Base-by-base conservation (phyloP, 2,888 invertebrate species). In the Ochropleura plecta region DNA sequence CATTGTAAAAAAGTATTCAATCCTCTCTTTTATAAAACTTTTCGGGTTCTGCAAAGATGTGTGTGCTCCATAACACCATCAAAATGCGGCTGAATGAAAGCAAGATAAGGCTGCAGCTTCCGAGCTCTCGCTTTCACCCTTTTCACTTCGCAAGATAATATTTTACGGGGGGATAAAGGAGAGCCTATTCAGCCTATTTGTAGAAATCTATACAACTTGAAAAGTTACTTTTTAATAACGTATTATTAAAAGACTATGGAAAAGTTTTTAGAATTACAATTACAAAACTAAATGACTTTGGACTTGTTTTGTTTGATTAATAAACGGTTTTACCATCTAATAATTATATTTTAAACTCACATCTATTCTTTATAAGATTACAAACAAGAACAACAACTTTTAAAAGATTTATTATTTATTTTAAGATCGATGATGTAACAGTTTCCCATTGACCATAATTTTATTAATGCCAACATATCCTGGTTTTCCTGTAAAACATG, bases 101-200 rank as follows among this genome's bases (percentile, higher is more conserved):
- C 12, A 20, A 69, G 73, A 84, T 76, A 82, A 76, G 78, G 57
- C 67, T 79, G 65, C 73, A 76, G 71, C 66, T 72, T 82, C 66
- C 69, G 75, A 73, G 20, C 40, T 63, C 67, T 70, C 70, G 10
- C 55, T 65, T 73, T 16, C 53, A 70, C 73, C 67, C 70, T 65
- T 63, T 68, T 68, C 73, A 46, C 51, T 69, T 53, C n/a, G 14
- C 5, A 10, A 48, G 71, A 76, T 78, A 69, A 69, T 82, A 70
- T 70, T 85, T 76, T 75, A 65, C 65, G 48, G 42, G 30, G 46
- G 72, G 63, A 46, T 67, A 65, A 42, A 62, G 48, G 12, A 70
- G 77, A 73, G 65, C 80, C 60, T 70, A 63, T 78, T 81, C 66
- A 67, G 48, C 46, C 63, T 30, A 30, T 57, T 62, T 18, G 14